Percentiles rank a stretch among this genome's conserved stretches.
These are phyloP conservation scores for Solea senegalensis DNA, from an alignment of 2,113 vertebrate species.

Conservation along the genomic window DNA sequence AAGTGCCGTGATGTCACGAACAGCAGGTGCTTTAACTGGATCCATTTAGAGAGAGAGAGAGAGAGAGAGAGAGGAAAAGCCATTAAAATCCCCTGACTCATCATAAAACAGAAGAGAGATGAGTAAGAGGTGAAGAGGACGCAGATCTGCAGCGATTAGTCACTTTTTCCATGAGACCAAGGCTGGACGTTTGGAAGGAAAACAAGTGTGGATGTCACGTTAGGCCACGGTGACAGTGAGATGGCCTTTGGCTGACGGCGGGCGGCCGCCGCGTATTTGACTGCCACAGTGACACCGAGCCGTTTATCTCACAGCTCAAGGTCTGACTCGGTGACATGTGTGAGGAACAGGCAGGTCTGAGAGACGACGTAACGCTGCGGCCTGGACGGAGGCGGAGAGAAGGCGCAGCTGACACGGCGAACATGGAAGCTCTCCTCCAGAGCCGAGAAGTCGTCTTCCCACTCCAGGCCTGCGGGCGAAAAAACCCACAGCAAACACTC, in stretches of 20 bases:
- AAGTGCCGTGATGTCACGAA: slow-evolving; percentile 69
- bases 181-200: slow-evolving; percentile 64
- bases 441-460: slow-evolving; percentile 89
- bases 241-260: slow-evolving; percentile 39
- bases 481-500: slow-evolving; percentile 25
- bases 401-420: slow-evolving; percentile 76
- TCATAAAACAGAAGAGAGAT: slow-evolving; percentile 72
- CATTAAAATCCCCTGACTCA: slow-evolving; percentile 78
- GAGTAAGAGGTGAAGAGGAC: slow-evolving; percentile 48
- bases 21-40: slow-evolving; percentile 51
- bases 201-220: slow-evolving; percentile 77
- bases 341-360: slow-evolving; percentile 89
- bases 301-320: slow-evolving; percentile 88
- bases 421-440: slow-evolving; percentile 79
- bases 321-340: slow-evolving; percentile 89
- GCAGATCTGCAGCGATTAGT: slow-evolving; percentile 64
- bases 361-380: slow-evolving; percentile 84
- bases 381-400: slow-evolving; percentile 71
- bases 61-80: slow-evolving; percentile 1
- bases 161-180: slow-evolving; percentile 83
- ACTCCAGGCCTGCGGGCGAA: slow-evolving; percentile 84
- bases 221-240: slow-evolving; percentile 59
- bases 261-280: neutral
- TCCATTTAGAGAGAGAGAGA: slow-evolving; percentile 44
- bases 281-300: slow-evolving; percentile 1